Conservation (phyloP, 2,797 vertebrate species). For the Phrynocephalus guinanensis region DNA sequence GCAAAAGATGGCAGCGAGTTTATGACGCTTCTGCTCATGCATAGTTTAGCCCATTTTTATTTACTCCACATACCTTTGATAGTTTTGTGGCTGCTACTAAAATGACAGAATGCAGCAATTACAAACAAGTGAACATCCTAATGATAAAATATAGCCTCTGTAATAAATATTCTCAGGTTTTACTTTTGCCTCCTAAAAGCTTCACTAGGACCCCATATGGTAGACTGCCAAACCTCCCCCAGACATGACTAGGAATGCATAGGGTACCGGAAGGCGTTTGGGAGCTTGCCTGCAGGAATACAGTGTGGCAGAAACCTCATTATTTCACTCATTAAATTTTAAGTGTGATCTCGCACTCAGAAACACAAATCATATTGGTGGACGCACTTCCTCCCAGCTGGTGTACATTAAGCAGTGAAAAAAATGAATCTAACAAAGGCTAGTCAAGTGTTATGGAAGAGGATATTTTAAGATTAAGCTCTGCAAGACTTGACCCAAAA, state of each 20-base stretch:
- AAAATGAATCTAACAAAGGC: conserved; percentile 13
- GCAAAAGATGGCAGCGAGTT: conserved; percentile 40
- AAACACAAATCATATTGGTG: conserved; percentile 3
- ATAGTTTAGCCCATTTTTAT: conserved; percentile 60
- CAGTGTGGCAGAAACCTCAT: conserved; percentile 18
- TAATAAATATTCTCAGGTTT: conserved; percentile 16
- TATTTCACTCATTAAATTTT: conserved; percentile 31
- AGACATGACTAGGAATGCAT: conserved; percentile 7
- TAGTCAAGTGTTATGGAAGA: background rate
- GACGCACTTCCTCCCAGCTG: conserved; percentile 6
- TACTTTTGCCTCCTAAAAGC: conserved; percentile 15
- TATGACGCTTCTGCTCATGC: conserved; percentile 3
- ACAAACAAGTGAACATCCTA: conserved; percentile 37
- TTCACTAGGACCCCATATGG: conserved; percentile 2
- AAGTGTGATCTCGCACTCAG: conserved; percentile 20
- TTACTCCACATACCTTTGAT: conserved; percentile 63
- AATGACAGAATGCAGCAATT: conserved; percentile 63
- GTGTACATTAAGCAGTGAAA: background rate
- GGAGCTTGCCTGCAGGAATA: background rate
- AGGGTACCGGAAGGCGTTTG: conserved; percentile 8
- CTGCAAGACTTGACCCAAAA: background rate
- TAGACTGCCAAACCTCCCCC: background rate
- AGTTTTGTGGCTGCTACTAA: conserved; percentile 56
- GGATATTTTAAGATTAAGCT: background rate
- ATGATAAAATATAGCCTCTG: fast-evolving